phyloP scores from a whole-genome alignment of 2,113 vertebrate genomes.

The Romanogobio albipinnatus region DNA sequence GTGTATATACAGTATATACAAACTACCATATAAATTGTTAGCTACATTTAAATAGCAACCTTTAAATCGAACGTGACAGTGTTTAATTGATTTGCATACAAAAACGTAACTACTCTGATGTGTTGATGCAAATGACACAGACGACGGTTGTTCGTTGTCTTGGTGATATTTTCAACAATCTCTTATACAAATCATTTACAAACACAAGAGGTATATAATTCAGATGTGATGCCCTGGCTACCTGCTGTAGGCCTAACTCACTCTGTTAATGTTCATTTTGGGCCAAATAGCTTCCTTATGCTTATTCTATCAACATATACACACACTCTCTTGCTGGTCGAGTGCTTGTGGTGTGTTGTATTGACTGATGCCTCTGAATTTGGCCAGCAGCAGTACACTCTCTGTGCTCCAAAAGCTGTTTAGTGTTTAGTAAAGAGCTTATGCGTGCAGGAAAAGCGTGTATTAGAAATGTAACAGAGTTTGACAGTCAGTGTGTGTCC shows the following conservation, averaged over 20 bases:
- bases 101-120: background rate
- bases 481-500: constrained; percentile 15
- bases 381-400: constrained; percentile 51
- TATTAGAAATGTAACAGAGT: constrained; percentile 73
- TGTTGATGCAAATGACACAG: constrained; percentile 12
- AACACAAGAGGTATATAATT: background rate
- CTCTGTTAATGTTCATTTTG: constrained; percentile 22
- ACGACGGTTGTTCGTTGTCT: constrained; percentile 49
- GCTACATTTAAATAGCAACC: background rate
- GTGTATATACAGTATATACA: background rate
- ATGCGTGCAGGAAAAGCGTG: constrained; percentile 72
- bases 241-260: background rate
- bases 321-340: background rate
- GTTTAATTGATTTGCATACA: constrained; percentile 30
- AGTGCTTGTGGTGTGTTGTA: background rate
- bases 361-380: constrained; percentile 57
- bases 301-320: background rate
- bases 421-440: constrained; percentile 80
- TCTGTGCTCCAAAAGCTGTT: constrained; percentile 77
- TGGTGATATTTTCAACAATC: constrained; percentile 68
- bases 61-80: background rate
- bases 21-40: too few relatives aligned
- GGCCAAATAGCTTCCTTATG: background rate
- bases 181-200: constrained; percentile 43
- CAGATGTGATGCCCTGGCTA: background rate